Evolutionary conservation across 2,113 vertebrate species (phyloP).

Genomic region (Pandion haliaetus): DNA sequence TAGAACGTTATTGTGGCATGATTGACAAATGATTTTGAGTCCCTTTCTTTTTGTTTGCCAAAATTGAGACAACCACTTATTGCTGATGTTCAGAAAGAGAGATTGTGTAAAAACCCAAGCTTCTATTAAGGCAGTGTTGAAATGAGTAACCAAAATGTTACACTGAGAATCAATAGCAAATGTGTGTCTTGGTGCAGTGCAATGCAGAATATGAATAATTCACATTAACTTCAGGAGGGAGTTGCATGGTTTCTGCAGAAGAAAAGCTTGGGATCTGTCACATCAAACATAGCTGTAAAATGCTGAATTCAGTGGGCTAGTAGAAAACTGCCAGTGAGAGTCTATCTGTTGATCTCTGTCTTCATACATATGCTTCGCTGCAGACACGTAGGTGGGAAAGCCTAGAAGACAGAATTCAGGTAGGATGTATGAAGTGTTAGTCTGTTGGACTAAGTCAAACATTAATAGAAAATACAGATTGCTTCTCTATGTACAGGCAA

Average conservation of each 20-base stretch:
- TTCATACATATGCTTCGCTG: conserved; percentile 38
- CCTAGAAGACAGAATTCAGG: conserved; percentile 61
- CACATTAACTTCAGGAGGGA: not conserved
- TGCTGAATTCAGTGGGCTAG: conserved; percentile 47
- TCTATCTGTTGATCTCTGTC: conserved; percentile 47
- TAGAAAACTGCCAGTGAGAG: conserved; percentile 35
- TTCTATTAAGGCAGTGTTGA: not conserved
- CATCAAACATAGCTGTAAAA: conserved; percentile 9
- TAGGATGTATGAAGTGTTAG: conserved; percentile 60
- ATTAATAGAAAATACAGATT: conserved; percentile 55
- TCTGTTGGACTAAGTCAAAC: conserved; percentile 50
- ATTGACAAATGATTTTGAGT: not conserved
- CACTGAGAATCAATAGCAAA: not conserved
- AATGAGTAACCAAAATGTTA: not conserved
- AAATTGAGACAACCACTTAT: not conserved
- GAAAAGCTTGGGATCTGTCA: not conserved
- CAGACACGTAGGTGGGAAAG: conserved; percentile 55
- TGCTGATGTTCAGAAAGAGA: not conserved
- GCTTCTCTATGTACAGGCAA: not conserved
- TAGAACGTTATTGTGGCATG: not conserved
- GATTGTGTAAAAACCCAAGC: not conserved
- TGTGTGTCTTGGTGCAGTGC: not conserved
- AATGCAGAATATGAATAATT: conserved; percentile 28
- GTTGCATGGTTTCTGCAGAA: conserved; percentile 3
- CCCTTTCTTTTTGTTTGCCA: not conserved